Evolutionary conservation across 2,113 vertebrate species (phyloP), one percentile per base, ranked within the genome.

Genomic region (Seriola dumerili): DNA sequence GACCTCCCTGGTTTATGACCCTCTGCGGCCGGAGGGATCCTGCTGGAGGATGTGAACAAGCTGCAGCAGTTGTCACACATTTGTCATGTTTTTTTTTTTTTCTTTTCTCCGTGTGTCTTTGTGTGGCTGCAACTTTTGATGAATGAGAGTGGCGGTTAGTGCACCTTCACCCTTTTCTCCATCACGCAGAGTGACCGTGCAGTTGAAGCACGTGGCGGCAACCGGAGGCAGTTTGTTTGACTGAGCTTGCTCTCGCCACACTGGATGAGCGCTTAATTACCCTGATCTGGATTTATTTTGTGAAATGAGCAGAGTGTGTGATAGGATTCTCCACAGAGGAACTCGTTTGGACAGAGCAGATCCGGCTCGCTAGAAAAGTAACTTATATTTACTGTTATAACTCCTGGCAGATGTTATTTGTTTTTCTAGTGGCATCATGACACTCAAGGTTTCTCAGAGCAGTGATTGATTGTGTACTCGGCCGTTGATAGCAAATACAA

Each of bases 401-500:
- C 64, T 63, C 55, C 23, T 77, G 82, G 65, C 87, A 87, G 81
- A 80, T 83, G 82, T 81, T 73, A 57, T 90, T 87, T 92, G 68
- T 76, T 86, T 80, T 86, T 72, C 50, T n/a, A 65, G 72, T 38
- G 52, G 64, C 83, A 66, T 76, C 42, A 10, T 1, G 62, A 72
- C 29, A 23, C 38, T 82, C 42, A 29, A 58, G 50, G 67, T 80
- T 77, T 68, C 58, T 78, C 61, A 3, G 66, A 88, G 81, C 78
- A 1, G 64, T 84, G 81, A 91, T 80, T 14, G 80, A 91, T 90
- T 85, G 55, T 67, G 68, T 54, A n/a, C 68, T 61, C 40, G 44
- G 40, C 11, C 72, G 83, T 86, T 63, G 36, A 83, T 74, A 77
- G 25, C 17, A 10, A 85, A 52, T 44, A 77, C 76, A 83, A 86